Conservation (phyloP, 2,888 invertebrate genomes). For the Polyploca ridens region DNA sequence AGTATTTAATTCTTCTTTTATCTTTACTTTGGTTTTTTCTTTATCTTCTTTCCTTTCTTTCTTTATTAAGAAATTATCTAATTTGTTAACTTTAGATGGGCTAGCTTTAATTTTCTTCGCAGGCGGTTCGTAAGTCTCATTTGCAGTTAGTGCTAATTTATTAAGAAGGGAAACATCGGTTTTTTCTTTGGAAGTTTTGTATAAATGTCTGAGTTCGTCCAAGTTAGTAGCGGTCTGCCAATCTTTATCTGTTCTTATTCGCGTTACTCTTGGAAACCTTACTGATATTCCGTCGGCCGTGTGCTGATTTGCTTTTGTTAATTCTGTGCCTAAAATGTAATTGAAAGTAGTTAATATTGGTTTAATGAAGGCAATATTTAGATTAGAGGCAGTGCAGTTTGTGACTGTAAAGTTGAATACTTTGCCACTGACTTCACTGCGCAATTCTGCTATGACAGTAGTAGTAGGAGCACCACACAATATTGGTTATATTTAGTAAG, state of each 20-base stretch:
- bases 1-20: slow-evolving; percentile 17
- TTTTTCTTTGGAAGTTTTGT: slow-evolving; percentile 87
- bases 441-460: too few relatives aligned
- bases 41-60: slow-evolving; percentile 15
- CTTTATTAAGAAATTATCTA: slow-evolving; percentile 34
- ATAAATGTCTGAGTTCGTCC: slow-evolving; percentile 88
- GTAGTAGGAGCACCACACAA: too few relatives aligned
- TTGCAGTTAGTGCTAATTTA: slow-evolving; percentile 68
- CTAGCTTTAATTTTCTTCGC: slow-evolving; percentile 56
- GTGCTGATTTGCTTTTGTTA: slow-evolving; percentile 92
- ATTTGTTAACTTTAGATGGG: slow-evolving; percentile 36
- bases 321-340: slow-evolving; percentile 86
- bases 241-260: slow-evolving; percentile 92
- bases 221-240: slow-evolving; percentile 94
- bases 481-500: too few relatives aligned
- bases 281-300: slow-evolving; percentile 97
- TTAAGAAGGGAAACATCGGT: slow-evolving; percentile 84
- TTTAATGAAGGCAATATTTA: too few relatives aligned
- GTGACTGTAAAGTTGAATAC: too few relatives aligned
- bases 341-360: slow-evolving; percentile 2
- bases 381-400: too few relatives aligned
- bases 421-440: too few relatives aligned
- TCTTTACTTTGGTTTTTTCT: slow-evolving; percentile 15
- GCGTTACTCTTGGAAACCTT: slow-evolving; percentile 95
- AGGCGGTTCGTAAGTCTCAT: slow-evolving; percentile 47